Evolutionary conservation across 2,797 vertebrate genomes (phyloP), one percentile per base, ranked within the genome.

Genomic region (Sebastes reedi): DNA sequence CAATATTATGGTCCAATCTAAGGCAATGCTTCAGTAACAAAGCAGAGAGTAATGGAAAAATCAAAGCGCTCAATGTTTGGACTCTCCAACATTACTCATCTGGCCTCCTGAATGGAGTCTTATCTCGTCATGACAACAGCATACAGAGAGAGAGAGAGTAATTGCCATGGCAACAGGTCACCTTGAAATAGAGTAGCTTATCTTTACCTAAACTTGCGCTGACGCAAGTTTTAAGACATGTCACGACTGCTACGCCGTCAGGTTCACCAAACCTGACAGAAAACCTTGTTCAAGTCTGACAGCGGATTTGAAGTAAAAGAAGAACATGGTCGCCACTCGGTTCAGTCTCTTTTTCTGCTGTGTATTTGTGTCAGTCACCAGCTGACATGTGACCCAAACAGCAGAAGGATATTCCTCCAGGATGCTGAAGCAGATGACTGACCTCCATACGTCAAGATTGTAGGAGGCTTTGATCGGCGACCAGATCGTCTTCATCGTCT

Each of bases 131-230:
- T 91, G 90, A 91, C 88, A 89, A 90, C 80, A 77, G 73, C 79
- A 72, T 55, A 72, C 68, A 27, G 22, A 77, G 79, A 27, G 22
- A 80, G 34, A 79, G 72, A 87, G 86, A 89, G 87, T 92, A 93
- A 94, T 93, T 91, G 92, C 84, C 80, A 84, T 87, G 80, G 86
- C 80, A 83, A 89, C 86, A 88, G 91, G 94, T 95, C 91, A 95
- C 93, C 92, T 94, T 94, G 88, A 72, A 72, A 71, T 66, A 30
- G 32, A 75, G 65, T 13, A 54, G 10, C 50, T 74, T 82, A 54
- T 81, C 77, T 42, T 58, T 20, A 64, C 20, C 55, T 42, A 22
- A 69, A 59, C 54, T 36, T 50, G 54, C 3, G 10, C 25, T 29
- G 68, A 70, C 32, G 56, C 11, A 61, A 36, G 66, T 39, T 58